Base-by-base conservation (phyloP, 2,888 invertebrate genomes). In the Bhutanitis thaidina region DNA sequence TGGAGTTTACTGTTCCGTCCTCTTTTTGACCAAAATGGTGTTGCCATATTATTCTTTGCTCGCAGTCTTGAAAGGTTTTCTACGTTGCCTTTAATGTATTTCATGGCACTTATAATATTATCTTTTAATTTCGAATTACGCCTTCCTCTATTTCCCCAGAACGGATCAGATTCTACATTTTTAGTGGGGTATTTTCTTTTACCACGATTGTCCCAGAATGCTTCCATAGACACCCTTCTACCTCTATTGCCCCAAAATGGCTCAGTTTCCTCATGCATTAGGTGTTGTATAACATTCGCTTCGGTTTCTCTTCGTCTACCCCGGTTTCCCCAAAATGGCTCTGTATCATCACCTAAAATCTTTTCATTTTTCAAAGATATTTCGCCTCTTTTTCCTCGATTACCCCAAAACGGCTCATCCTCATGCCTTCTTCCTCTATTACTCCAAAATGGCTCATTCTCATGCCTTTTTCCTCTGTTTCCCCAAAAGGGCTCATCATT, bases 181-280 rank as follows among this genome's bases (percentile, higher is more conserved):
- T n/a, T 51, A 53, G 1, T 62, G 59, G 63, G 57, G 61, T 55
- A 65, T 46, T 66, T 58, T 46, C 68, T 62, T 52, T 67, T 62
- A 10, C 89, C 90, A 36, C 86, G 67, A 41, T 78, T 86, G 12
- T 84, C 89, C 89, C 89, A 90, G 62, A 89, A 89, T 3, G 87
- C 20, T 20, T 20, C 20, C 20, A 20, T 5, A 20, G 2, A 3
- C 20, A 3, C 20, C 5, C 68, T 62, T 52, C 68, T 62, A 10
- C 89, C 90, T 36, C 86, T 67, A 41, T 78, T 86, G n/a, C 85
- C 89, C 89, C 89, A 90, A 62, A 89, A 89, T 3, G 87, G 85
- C 7, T 67, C 67, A 1, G 61, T 66, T 34, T 69, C 58, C 1
- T 29, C 40, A 13, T 14, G 12, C 8, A 38, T 25, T 12, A 38